Base-by-base conservation (phyloP, 2,888 invertebrate genomes). In the Coremacera marginata region DNA sequence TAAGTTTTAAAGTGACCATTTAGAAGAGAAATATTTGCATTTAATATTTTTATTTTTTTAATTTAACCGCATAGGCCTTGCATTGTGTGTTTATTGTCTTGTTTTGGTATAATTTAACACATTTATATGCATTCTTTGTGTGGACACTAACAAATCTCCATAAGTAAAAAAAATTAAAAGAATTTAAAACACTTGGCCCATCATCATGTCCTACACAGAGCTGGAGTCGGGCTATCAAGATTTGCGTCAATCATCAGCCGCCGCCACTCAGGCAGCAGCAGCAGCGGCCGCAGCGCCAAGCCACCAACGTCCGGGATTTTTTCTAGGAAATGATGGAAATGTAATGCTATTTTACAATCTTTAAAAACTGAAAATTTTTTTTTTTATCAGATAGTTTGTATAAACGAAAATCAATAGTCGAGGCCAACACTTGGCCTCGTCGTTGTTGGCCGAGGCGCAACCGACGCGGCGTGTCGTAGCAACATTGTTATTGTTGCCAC, bases 201-300 rank as follows among this genome's bases (percentile, higher is more conserved):
- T 78, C 78, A 31, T 31, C 31, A 96, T 96, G 96, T 96, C 96
- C 89, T 96, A 96, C 90, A 96, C 96, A 89, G 96, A 96, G 91
- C 91, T 96, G 87, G 96, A 96, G 91, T 95, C 95, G 91, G 96
- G 96, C 84, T 96, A 96, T 91, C 96, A 96, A 92, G 96, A 94
- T 86, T 91, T 95, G 89, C 85, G 87, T 72, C 87, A 87, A 70
- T 83, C 86, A 19, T 83, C 86, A 25, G 82, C 81, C 16, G 93
- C 93, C 88, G 94, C 94, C 90, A 92, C 92, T 83, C 89, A 78
- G 72, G 77, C 76, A 14, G 72, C 81, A 63, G 80, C 70, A 60
- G 51, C 72, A 37, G 37, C 44, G 16, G 34, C 62, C 19, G 57
- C 44, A 5, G 79, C 77, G 67, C 75, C 77, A 4, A 57, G 55